Percentiles rank a stretch among this genome's conserved stretches.
These are phyloP conservation scores for Paedocypris sp. DNA, from an alignment of 2,113 vertebrate species.

Conservation along the genomic window DNA sequence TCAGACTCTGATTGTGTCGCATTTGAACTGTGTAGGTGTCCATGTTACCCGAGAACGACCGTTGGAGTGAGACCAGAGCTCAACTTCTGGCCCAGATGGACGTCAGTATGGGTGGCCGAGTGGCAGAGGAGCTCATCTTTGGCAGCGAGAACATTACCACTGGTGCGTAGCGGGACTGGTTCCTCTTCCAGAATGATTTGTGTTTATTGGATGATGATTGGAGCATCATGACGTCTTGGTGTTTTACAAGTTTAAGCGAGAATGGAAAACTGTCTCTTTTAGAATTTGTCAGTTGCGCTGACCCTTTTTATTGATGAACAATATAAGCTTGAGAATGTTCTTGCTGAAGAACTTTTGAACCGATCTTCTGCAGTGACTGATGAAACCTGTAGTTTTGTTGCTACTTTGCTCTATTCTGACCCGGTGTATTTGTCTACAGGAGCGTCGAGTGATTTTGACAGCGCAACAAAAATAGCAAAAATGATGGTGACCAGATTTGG, in stretches of 20 bases:
- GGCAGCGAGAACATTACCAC: slow-evolving; percentile 88
- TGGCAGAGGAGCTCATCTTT: slow-evolving; percentile 94
- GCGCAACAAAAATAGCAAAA: slow-evolving; percentile 87
- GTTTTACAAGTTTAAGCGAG: no score
- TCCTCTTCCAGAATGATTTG: background rate
- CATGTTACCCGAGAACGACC: slow-evolving; percentile 87
- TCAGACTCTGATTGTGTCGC: no score
- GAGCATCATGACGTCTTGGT: no score
- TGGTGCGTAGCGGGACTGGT: slow-evolving; percentile 49
- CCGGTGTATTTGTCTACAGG: slow-evolving; percentile 52
- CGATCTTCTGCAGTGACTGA: no score
- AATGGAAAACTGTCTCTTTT: no score
- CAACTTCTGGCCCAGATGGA: slow-evolving; percentile 98
- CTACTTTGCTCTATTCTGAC: background rate
- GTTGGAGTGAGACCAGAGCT: slow-evolving; percentile 91
- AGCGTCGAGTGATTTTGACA: slow-evolving; percentile 94
- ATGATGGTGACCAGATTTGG: slow-evolving; percentile 94
- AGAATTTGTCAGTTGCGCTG: no score
- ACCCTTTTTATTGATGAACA: no score
- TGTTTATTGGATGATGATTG: no score
- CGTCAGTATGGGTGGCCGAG: slow-evolving; percentile 92
- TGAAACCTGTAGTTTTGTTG: no score
- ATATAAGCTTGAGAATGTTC: no score
- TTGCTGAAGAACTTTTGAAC: no score
- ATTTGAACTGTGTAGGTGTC: slow-evolving; percentile 79